Percentiles rank a stretch among this genome's conserved stretches.
These are phyloP conservation scores for Bembecia ichneumoniformis DNA, from an alignment of 2,888 invertebrate species.

Conservation along the genomic window DNA sequence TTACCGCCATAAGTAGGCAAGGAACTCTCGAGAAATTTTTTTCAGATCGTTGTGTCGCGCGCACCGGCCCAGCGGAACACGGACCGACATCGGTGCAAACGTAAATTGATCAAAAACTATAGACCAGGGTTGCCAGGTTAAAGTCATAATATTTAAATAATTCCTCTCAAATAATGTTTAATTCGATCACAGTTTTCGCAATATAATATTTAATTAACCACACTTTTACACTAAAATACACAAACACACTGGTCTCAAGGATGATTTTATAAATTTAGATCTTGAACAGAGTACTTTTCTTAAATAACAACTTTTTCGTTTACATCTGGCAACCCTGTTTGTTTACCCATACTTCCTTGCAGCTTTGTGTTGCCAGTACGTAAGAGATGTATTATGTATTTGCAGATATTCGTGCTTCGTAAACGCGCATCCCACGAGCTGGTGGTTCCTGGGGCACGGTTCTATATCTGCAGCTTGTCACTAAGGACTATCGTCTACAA, in stretches of 20 bases:
- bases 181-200: too few species aligned
- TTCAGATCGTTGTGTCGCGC: slow-evolving; percentile 52
- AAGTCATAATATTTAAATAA: neutral
- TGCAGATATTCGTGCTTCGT: slow-evolving; percentile 90
- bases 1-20: slow-evolving; percentile 25
- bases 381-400: slow-evolving; percentile 20
- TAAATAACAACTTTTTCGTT: too few species aligned
- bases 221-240: too few species aligned
- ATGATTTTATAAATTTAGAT: too few species aligned
- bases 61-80: slow-evolving; percentile 30
- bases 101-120: slow-evolving; percentile 41
- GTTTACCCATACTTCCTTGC: neutral
- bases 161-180: too few species aligned
- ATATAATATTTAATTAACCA: too few species aligned
- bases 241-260: too few species aligned
- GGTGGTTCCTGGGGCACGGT: slow-evolving; percentile 86
- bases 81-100: slow-evolving; percentile 44
- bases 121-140: neutral
- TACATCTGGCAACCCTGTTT: neutral
- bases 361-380: slow-evolving; percentile 3
- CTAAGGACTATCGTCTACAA: slow-evolving; percentile 95
- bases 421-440: slow-evolving; percentile 94
- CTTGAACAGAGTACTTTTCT: too few species aligned
- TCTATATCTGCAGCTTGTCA: slow-evolving; percentile 97
- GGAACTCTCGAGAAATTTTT: slow-evolving; percentile 51